Conservation (phyloP, 2,888 invertebrate species). For the Yponomeuta cagnagella region DNA sequence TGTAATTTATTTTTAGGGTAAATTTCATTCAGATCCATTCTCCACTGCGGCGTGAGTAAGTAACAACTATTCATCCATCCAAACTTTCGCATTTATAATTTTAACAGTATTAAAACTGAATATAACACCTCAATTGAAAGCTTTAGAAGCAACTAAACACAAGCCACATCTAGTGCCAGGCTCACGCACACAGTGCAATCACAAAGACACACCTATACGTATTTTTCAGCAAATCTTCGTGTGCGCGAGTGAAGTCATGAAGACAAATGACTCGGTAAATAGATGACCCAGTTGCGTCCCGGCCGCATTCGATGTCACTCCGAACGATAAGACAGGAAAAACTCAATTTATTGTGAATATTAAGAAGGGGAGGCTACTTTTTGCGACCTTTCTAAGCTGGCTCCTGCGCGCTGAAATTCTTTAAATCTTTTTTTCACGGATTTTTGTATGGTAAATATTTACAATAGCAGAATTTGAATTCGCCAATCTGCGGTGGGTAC, state of each 20-base stretch:
- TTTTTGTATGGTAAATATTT: too few species aligned
- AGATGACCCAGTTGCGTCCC: background rate
- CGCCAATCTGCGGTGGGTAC: too few species aligned
- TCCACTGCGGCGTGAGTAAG: too few species aligned
- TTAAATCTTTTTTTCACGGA: too few species aligned
- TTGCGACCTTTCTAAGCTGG: background rate
- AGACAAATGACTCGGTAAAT: background rate
- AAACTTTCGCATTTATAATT: too few species aligned
- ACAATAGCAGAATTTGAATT: too few species aligned
- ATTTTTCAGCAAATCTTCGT: background rate
- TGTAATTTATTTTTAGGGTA: too few species aligned
- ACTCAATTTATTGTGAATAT: conserved; percentile 3
- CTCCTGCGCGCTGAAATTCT: background rate
- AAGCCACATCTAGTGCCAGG: background rate
- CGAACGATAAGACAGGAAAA: background rate
- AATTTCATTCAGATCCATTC: too few species aligned
- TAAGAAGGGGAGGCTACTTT: background rate
- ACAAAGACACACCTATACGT: background rate
- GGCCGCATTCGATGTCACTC: background rate
- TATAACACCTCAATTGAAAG: too few species aligned
- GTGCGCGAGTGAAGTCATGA: background rate
- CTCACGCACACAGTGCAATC: background rate
- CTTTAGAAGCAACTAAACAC: too few species aligned
- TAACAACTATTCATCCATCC: too few species aligned
- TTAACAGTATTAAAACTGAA: too few species aligned